These are phyloP conservation scores for Sylvia borin DNA, from an alignment of 2,797 vertebrate species.

Conservation along the genomic window DNA sequence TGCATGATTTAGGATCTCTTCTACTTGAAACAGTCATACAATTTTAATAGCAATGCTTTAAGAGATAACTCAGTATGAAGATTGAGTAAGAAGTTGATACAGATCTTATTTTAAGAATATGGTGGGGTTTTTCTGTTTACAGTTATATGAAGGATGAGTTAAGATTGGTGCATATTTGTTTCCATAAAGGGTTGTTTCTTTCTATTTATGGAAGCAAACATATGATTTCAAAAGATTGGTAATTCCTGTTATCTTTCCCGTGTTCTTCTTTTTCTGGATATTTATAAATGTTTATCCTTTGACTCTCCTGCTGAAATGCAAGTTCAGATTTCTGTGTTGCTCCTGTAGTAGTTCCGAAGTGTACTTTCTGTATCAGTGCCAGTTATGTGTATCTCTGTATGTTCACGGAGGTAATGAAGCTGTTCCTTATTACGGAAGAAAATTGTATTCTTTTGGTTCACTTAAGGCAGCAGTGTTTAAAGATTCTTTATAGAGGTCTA, in stretches of 20 bases:
- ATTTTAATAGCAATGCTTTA: background rate
- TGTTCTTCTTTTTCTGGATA: background rate
- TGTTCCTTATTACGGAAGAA: background rate
- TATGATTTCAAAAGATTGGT: background rate
- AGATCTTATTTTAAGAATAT: background rate
- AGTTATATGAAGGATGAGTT: background rate
- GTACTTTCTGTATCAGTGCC: background rate
- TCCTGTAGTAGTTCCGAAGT: background rate
- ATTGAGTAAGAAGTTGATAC: background rate
- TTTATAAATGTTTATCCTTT: slow-evolving; percentile 16
- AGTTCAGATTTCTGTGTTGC: background rate
- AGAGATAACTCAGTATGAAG: background rate
- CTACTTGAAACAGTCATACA: background rate
- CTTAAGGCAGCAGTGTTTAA: background rate
- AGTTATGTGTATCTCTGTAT: background rate
- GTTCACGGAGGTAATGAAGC: background rate
- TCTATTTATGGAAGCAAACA: slow-evolving; percentile 11
- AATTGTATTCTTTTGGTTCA: background rate
- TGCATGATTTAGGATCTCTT: background rate
- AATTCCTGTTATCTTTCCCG: slow-evolving; percentile 5
- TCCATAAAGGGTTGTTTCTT: background rate
- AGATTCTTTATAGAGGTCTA: background rate
- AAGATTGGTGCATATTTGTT: background rate
- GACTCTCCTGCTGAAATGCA: background rate
- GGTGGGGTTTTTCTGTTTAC: fast-evolving